These are phyloP conservation scores for Xanthia icteritia DNA, from an alignment of 2,888 invertebrate species.

Conservation along the genomic window DNA sequence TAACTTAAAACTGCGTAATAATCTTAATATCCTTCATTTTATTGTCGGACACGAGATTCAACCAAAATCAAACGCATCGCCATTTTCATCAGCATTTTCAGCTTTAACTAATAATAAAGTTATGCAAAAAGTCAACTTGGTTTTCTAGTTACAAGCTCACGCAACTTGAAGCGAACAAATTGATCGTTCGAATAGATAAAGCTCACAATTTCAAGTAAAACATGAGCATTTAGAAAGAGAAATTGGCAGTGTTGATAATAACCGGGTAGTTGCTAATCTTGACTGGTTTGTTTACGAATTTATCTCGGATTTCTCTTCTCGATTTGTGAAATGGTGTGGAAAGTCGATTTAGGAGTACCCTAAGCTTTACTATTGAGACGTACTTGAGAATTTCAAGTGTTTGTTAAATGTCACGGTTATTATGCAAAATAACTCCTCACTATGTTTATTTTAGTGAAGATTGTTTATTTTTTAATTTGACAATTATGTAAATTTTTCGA, in stretches of 20 bases:
- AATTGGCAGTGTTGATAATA: constrained; percentile 57
- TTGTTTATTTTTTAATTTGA: constrained; percentile 27
- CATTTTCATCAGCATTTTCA: no score
- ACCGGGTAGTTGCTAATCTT: constrained; percentile 46
- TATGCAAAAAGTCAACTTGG: constrained; percentile 54
- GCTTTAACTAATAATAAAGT: constrained; percentile 60
- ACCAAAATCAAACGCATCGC: no score
- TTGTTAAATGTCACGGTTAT: constrained; percentile 27
- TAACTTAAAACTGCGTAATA: no score
- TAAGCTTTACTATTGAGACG: constrained; percentile 15
- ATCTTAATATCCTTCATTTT: no score
- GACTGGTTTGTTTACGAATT: constrained; percentile 53
- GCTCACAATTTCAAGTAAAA: constrained; percentile 48
- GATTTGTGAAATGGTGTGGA: constrained; percentile 50
- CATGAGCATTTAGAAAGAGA: constrained; percentile 58
- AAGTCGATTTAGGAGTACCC: constrained; percentile 46
- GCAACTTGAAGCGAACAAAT: constrained; percentile 26
- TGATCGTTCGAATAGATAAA: constrained; percentile 50
- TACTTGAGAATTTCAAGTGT: constrained; percentile 38
- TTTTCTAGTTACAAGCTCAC: constrained; percentile 28
- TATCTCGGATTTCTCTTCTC: constrained; percentile 54
- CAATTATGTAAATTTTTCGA: constrained; percentile 51
- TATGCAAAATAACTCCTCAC: constrained; percentile 26
- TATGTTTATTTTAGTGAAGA: constrained; percentile 19
- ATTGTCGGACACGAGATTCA: no score